Evolutionary conservation across 2,888 invertebrate species (phyloP), one percentile per base, ranked within the genome.

Genomic region (Tetramorium bicarinatum): DNA sequence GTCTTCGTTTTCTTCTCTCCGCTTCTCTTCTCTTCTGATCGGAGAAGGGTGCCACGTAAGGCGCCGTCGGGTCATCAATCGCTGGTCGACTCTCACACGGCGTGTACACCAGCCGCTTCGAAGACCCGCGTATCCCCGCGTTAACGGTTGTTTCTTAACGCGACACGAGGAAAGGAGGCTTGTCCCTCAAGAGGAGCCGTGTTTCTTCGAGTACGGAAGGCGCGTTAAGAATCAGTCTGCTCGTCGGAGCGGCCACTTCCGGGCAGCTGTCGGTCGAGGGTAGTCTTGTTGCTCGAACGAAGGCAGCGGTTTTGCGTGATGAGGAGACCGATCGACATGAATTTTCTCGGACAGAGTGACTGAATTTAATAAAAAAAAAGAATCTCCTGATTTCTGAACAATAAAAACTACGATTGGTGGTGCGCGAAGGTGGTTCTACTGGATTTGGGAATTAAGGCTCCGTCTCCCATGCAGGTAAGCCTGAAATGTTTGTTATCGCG

Each of bases 81-180:
- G 88, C 67, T 85, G 67, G 82, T 67, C 77, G 85, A 66, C 75
- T 76, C 82, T 67, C 64, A 86, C 80, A 79, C 77, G 76, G 86
- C 11, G 56, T 82, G 84, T 87, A 54, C 13, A 54, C 15, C 84
- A 11, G n/a, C 34, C 41, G 81, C 61, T 67, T 54, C 66, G 66
- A 84, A 83, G 87, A 84, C 87, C 83, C 85, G 84, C 82, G 59
- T 87, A 66, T 86, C 47, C 47, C 21, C 83, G 72, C 56, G 87
- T 90, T 89, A 90, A 90, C 91, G 84, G 90, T 90, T 90, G 85
- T 86, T 88, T 81, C 87, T 86, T 88, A 85, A 81, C 72, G 80
- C 69, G 83, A 85, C 87, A 79, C 83, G 82, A 76, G 66, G 84
- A 85, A 25, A 85, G 84, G 88, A 87, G 82, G 79, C 82, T 83